Conservation (phyloP, 2,797 vertebrate species). For the Streptopelia turtur region DNA sequence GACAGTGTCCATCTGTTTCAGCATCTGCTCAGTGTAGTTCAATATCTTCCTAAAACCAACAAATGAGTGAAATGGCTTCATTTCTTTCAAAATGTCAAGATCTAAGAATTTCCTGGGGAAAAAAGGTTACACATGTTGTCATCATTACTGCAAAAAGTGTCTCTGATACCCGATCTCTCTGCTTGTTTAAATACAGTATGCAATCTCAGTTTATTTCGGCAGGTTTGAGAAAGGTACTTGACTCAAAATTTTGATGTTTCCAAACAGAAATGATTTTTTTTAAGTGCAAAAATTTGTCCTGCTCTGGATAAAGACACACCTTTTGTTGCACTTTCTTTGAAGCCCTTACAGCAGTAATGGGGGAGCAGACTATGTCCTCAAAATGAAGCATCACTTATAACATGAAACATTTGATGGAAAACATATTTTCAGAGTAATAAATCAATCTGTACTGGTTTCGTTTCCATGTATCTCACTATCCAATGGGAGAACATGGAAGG, state of each 20-base stretch:
- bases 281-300: not conserved
- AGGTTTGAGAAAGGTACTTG: not conserved
- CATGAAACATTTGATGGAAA: not conserved
- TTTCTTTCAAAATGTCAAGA: slow-evolving; percentile 42
- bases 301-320: not conserved
- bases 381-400: not conserved
- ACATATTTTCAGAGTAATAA: not conserved
- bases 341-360: not conserved
- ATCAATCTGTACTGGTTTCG: not conserved
- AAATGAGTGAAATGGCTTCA: slow-evolving; percentile 54
- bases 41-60: slow-evolving; percentile 63
- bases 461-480: not conserved
- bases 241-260: not conserved
- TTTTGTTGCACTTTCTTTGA: not conserved
- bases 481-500: not conserved
- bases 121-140: not conserved
- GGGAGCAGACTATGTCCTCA: not conserved
- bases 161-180: not conserved
- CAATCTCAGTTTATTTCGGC: not conserved
- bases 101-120: not conserved
- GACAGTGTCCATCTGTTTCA: slow-evolving; percentile 76
- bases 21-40: slow-evolving; percentile 73
- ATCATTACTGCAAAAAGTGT: not conserved
- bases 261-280: not conserved
- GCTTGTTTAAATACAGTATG: not conserved